A percentile compares a stretch with the other conserved stretches of the same genome.
Conservation (phyloP, 2,797 vertebrate genomes). For the Myotis planiceps region DNA sequence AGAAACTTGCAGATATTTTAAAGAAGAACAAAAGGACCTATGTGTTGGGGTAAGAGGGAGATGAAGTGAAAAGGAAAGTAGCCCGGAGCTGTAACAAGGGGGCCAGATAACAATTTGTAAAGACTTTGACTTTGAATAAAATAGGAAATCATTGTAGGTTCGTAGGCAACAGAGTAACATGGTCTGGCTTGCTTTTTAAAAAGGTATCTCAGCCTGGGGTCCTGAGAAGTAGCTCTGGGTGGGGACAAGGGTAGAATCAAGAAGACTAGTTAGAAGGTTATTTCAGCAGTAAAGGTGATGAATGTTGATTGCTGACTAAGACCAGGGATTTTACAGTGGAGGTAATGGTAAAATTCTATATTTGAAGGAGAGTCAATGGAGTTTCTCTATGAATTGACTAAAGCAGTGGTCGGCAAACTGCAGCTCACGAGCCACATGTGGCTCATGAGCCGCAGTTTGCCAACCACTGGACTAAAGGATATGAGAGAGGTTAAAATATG, state of each 20-base stretch:
- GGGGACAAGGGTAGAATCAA: neutral
- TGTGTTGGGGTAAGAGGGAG: neutral
- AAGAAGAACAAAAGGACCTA: neutral
- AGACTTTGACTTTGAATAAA: conserved; percentile 31
- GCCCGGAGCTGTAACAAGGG: neutral
- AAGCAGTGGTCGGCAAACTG: no score
- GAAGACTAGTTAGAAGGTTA: neutral
- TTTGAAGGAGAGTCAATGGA: neutral
- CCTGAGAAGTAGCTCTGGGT: neutral
- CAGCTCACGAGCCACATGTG: no score
- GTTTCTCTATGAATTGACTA: no score
- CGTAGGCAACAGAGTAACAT: neutral
- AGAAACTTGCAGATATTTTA: neutral
- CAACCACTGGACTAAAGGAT: neutral
- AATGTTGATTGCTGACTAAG: neutral
- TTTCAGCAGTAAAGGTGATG: neutral
- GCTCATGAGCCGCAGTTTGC: no score
- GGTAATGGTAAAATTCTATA: neutral
- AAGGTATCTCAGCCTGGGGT: neutral
- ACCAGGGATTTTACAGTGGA: neutral
- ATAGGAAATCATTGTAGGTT: neutral
- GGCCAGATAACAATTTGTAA: neutral
- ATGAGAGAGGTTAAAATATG: neutral
- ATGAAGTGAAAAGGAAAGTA: neutral
- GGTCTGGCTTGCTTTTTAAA: neutral